Base-by-base conservation (phyloP, 2,797 vertebrate species). In the Remorina albescens region DNA sequence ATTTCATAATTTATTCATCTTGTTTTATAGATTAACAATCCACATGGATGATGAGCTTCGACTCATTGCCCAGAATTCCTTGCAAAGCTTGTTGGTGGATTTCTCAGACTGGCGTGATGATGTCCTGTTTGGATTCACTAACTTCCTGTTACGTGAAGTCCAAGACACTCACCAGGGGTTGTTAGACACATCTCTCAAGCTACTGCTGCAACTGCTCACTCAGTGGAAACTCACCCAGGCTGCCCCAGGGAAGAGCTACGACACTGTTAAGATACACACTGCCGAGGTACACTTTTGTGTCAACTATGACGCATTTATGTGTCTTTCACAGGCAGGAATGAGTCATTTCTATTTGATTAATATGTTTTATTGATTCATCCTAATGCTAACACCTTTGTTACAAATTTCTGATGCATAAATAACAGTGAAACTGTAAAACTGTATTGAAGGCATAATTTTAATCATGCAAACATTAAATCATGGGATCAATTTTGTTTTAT, bases 21-120 rank as follows among this genome's bases (percentile, higher is more conserved):
- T 12, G 0, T 70, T 63, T 28, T 0, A 50, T 84, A 99, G 98
- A 75, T 89, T 99, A n/a, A 99, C 97, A 0, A 99, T 98, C 75
- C 98, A 99, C 81, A 99, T 99, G 98, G 98, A 99, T 23, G 97
- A 99, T 69, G 98, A 99, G 79, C 94, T 99, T 62, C 94, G 98
- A 25, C 97, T 98, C 55, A 98, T 99, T 63, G 96, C 98, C 32
- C 98, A 99, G 91, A 99, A 98, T 81, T 99, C 97, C 71, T 94
- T 99, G 71, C 98, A 99, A 89, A 98, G 97, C 53, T 91, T 99
- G 34, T 92, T 99, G 68, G 95, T 98, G 68, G 98, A 99, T 90
- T 98, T 99, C 91, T 90, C 96, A 0, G 97, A 99, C 82, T 99
- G 98, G 98, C 94, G 98, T 28, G 97, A 98, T 68, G 97, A 99